Base-by-base conservation (phyloP, 2,888 invertebrate genomes). In the Platycnemis pennipes region DNA sequence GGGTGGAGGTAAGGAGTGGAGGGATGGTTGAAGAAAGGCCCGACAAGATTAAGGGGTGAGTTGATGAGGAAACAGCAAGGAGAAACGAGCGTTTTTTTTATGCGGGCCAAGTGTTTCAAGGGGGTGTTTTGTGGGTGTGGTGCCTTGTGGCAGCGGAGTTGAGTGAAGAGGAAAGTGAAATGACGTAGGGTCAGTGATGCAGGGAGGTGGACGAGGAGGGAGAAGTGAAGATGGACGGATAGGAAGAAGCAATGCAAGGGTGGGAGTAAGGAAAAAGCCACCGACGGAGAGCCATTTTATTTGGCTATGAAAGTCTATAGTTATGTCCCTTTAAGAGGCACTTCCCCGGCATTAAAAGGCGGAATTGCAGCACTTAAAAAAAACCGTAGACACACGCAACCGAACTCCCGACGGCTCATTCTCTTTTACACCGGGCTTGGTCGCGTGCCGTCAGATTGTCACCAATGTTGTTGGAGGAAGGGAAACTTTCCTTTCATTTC, bases 301-400 rank as follows among this genome's bases (percentile, higher is more conserved):
- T 91, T 63, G 91, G 91, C 91, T 91, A 91, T 91, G 91, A 91
- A 91, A 91, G 91, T 91, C 91, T 91, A 91, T 91, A 56, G 91
- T 91, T 91, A 91, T 91, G 91, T 91, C 91, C 91, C 91, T 91
- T 91, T 91, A 91, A 91, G 91, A 91, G 63, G 44, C 91, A 63
- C 87, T 91, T 91, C 63, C 26, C 63, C 63, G 56, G 63, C 91
- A 91, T 91, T 91, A 91, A 77, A 91, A 91, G 91, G 44, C 91
- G 63, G 91, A 63, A 91, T 91, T 91, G 91, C 91, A n/a, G 91
- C 53, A 44, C 44, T 91, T 69, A 91, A 91, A 91, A 88, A 88
- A 91, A 91, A 91, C 63, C 91, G 69, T 91, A 69, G 91, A 91
- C 91, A 91, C 69, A 44, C 44, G 63, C 42, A 91, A 63, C 63